phyloP scores from a whole-genome alignment of 92 coral and sea anemone genomes.

The Plumapathes pennacea region DNA sequence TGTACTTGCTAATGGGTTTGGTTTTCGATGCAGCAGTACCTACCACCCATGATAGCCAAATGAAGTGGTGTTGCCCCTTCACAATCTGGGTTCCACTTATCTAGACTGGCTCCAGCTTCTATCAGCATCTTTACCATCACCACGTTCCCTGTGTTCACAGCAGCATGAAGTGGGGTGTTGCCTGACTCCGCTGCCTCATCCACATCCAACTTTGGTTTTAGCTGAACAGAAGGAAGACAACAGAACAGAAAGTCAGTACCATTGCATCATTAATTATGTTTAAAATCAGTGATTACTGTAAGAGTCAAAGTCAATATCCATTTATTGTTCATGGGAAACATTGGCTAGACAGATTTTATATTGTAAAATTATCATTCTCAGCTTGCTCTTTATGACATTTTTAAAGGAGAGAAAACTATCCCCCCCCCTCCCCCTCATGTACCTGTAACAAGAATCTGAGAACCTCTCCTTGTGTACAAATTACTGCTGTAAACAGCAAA shows the following conservation, averaged over 20 bases:
- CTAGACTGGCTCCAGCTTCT: conserved; percentile 70
- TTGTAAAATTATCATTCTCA: too few species aligned
- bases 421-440: too few species aligned
- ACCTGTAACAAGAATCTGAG: conserved; percentile 65
- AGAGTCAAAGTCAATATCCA: too few species aligned
- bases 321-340: too few species aligned
- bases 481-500: conserved; percentile 69
- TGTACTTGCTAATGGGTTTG: too few species aligned
- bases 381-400: too few species aligned
- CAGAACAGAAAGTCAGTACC: not conserved
- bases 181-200: conserved; percentile 75
- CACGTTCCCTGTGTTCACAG: conserved; percentile 76
- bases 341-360: too few species aligned
- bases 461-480: conserved; percentile 59
- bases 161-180: conserved; percentile 87
- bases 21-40: conserved; percentile 2
- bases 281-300: not conserved
- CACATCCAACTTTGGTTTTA: conserved; percentile 56
- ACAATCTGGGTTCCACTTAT: conserved; percentile 81
- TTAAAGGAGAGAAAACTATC: too few species aligned
- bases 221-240: conserved; percentile 13
- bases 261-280: not conserved
- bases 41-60: conserved; percentile 85
- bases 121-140: conserved; percentile 59
- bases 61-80: conserved; percentile 91